Evolutionary conservation across 2,113 vertebrate species (phyloP).

Genomic region (Blennius ocellaris): DNA sequence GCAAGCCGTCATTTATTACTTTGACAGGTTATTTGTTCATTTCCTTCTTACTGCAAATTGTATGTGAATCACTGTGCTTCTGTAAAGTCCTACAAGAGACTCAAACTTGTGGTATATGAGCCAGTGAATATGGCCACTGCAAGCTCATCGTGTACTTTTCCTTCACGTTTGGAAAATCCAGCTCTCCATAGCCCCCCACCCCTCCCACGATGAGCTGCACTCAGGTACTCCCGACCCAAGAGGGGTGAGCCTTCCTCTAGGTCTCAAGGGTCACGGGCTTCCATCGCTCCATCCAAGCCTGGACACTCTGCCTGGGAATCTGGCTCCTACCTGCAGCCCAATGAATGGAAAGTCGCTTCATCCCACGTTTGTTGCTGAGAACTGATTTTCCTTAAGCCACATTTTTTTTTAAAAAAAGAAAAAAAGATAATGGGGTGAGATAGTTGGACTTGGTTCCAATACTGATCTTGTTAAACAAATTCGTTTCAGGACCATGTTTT

Average conservation of each 20-base stretch:
- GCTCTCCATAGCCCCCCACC: too few relatives aligned
- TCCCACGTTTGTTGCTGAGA: slow-evolving; percentile 16
- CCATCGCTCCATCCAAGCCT: slow-evolving; percentile 46
- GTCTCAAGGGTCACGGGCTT: slow-evolving; percentile 47
- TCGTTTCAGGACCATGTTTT: slow-evolving; percentile 18
- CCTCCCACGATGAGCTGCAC: too few relatives aligned
- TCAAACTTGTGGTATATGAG: too few relatives aligned
- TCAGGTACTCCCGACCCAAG: slow-evolving; percentile 18
- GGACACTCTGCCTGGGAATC: slow-evolving; percentile 55
- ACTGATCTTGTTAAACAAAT: slow-evolving; percentile 36
- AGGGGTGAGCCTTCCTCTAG: slow-evolving; percentile 20
- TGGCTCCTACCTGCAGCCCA: slow-evolving; percentile 25
- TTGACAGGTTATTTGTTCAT: too few relatives aligned
- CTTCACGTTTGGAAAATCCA: too few relatives aligned
- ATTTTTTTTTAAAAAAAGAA: slow-evolving; percentile 12
- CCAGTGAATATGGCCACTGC: too few relatives aligned
- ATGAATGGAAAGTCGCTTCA: slow-evolving; percentile 27
- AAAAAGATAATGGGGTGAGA: slow-evolving; percentile 42
- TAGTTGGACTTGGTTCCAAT: slow-evolving; percentile 37
- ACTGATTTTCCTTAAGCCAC: slow-evolving; percentile 13
- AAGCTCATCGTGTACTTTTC: neutral
- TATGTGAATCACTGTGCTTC: too few relatives aligned
- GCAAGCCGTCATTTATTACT: too few relatives aligned
- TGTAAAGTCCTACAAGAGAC: too few relatives aligned
- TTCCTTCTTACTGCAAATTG: too few relatives aligned